Base-by-base conservation (phyloP, 2,113 vertebrate species). In the Trichechus manatus region DNA sequence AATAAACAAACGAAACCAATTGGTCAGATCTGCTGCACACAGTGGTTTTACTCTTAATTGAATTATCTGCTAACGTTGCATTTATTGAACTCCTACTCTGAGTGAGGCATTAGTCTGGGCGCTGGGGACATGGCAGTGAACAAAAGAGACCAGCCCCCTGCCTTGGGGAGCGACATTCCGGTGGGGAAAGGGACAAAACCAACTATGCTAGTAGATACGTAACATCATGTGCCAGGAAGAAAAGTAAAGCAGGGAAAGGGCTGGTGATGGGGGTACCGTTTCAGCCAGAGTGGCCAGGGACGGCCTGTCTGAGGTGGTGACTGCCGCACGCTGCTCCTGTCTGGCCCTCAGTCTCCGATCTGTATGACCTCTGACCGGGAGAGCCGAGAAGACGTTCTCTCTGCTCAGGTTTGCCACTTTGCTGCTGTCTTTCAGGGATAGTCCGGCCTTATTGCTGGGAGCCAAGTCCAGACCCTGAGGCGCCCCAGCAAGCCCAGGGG, bases 141-240 rank as follows among this genome's bases (percentile, higher is more conserved):
- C 0, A 3, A 88, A 89, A 23, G 6, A 63, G 61, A 13, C n/a
- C n/a, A 15, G 29, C 13, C 36, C 31, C n/a, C 70, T 31, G 39
- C 47, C 31, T 11, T 19, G 3, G 83, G 47, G 39, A 22, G 2
- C 56, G 9, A 14, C 36, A 27, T 80, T 79, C 25, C 29, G n/a
- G n/a, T 0, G 17, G 44, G 47, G 31, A 79, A 29, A 23, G 33
- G 42, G 20, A 19, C 33, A 0, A 74, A 80, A 47, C 53, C 7
- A 2, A 66, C 36, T 0, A 19, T 0, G 36, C 1, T 22, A 74
- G 59, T 4, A 63, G 27, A 29, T 15, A 8, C 13, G 8, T 5
- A 3, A 14, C 0, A 15, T 22, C 14, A 0, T 9, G 31, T 13
- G 19, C 77, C 20, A 0, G 1, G n/a, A 1, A 4, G 53, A 22